Evolutionary conservation across 2,113 vertebrate genomes (phyloP), one percentile per base, ranked within the genome.

Genomic region (Cervus canadensis): DNA sequence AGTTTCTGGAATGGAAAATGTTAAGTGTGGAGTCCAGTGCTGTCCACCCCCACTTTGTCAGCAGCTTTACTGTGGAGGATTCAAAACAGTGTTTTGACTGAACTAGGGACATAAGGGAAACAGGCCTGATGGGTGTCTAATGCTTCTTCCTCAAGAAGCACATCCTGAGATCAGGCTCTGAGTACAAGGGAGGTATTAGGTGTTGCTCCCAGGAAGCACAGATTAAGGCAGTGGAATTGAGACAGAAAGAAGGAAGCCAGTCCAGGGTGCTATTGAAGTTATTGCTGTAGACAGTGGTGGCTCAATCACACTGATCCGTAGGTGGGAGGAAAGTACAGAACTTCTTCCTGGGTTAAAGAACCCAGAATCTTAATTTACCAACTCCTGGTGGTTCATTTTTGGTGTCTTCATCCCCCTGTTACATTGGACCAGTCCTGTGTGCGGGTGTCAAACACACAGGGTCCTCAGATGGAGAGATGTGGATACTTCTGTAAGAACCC

Each of bases 261-360:
- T 26, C 4, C 15, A 64, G 28, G 10, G 14, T 25, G 45, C 56
- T 19, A 6, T 36, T 48, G 48, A 79, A 48, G 4, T 59, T n/a
- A 26, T 7, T 2, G 2, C 23, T 33, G 0, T 50, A 43, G 28
- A 33, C 19, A 17, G 14, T 25, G 3, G n/a, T 28, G 59, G 3
- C 30, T 56, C 57, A 74, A 26, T 7, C 17, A 17, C 28, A 14
- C 7, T 59, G 59, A 7, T 28, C 45, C 40, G 5, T 3, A 33
- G 52, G 52, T 33, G 3, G 4, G 30, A 13, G 28, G 50, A 60
- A 67, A 60, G 10, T 12, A 25, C 4, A 88, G 28, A 59, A 40
- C 59, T 67, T 71, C 43, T 48, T 48, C 60, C 5, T 45, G 2
- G 16, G 19, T 40, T 25, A 89, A 71, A 74, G 28, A 36, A 28